Evolutionary conservation across 2,113 vertebrate species (phyloP).

Genomic region (Montifringilla adamsi): DNA sequence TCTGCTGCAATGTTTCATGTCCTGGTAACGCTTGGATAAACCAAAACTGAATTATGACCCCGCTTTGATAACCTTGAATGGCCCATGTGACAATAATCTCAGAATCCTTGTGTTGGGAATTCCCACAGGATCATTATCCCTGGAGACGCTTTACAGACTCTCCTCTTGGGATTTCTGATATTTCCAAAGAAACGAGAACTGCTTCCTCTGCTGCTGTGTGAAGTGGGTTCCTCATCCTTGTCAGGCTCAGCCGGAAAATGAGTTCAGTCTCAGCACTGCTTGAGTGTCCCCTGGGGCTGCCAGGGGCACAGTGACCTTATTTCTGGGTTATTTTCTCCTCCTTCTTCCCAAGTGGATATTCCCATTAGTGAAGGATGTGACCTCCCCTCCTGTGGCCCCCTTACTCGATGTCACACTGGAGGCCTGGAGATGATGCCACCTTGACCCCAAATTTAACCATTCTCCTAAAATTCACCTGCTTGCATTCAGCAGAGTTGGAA

Average conservation of each 20-base stretch:
- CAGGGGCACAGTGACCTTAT: neutral
- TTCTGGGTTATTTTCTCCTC: conserved; percentile 42
- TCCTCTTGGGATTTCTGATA: neutral
- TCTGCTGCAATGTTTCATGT: neutral
- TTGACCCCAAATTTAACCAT: neutral
- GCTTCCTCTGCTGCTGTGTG: neutral
- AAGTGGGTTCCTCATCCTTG: neutral
- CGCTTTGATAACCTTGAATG: neutral
- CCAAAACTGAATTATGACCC: neutral
- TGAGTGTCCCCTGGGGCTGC: neutral
- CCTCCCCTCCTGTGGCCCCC: neutral
- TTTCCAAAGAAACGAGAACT: neutral
- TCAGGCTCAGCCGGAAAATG: neutral
- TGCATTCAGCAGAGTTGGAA: neutral
- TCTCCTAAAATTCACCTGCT: neutral
- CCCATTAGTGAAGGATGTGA: neutral
- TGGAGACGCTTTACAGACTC: neutral
- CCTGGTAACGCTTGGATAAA: fast-evolving
- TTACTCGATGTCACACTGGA: neutral
- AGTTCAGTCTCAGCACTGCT: neutral
- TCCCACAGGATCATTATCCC: neutral
- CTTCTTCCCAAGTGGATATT: conserved; percentile 11
- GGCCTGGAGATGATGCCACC: neutral
- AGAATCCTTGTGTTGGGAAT: neutral
- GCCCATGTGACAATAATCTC: neutral